A percentile compares a stretch with the other conserved stretches of the same genome.
Evolutionary conservation across 2,888 invertebrate species (phyloP).

Genomic region (Drosophila paramelanica): DNA sequence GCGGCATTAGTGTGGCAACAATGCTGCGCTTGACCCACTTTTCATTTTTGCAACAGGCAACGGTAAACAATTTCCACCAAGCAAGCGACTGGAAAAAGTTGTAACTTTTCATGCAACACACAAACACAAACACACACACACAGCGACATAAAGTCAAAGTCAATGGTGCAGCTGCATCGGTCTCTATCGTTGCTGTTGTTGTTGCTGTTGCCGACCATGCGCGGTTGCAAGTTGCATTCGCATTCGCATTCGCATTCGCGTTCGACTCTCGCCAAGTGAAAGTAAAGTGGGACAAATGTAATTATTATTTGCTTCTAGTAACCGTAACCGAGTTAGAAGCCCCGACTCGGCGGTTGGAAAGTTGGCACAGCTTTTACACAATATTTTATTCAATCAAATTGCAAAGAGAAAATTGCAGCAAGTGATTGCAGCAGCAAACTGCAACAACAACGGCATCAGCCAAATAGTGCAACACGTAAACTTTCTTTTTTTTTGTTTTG

Average conservation of each 20-base stretch:
- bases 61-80: conserved; percentile 71
- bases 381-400: conserved; percentile 80
- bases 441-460: conserved; percentile 41
- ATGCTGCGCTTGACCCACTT: conserved; percentile 83
- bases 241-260: conserved; percentile 23
- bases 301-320: conserved; percentile 82
- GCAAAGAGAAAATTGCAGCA: conserved; percentile 82
- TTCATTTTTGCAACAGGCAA: conserved; percentile 75
- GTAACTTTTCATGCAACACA: conserved; percentile 73
- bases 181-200: conserved; percentile 1
- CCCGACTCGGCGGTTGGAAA: conserved; percentile 67
- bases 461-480: conserved; percentile 69
- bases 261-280: conserved; percentile 76
- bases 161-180: conserved; percentile 44
- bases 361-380: conserved; percentile 80
- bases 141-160: conserved; percentile 58
- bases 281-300: conserved; percentile 84
- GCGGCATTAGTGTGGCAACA: conserved; percentile 57
- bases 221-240: conserved; percentile 48
- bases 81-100: conserved; percentile 68
- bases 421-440: conserved; percentile 40
- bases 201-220: conserved; percentile 22
- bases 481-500: conserved; percentile 67
- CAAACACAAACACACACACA: conserved; percentile 17
- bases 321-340: conserved; percentile 78